These are phyloP conservation scores for Patella pellucida DNA, from an alignment of 2,888 invertebrate genomes.

Conservation along the genomic window DNA sequence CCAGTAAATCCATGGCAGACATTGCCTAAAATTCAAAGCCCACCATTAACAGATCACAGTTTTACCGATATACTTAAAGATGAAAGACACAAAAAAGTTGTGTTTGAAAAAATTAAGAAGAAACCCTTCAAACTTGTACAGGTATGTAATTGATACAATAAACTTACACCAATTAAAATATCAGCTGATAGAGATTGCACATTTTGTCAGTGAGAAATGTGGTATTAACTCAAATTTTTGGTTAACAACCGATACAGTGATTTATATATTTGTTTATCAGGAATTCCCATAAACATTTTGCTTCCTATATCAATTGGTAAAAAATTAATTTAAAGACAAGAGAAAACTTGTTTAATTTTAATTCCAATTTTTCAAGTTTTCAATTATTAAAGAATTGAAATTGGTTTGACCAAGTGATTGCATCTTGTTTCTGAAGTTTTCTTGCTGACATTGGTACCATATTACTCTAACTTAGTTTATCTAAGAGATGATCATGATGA, in stretches of 20 bases:
- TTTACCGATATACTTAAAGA: constrained; percentile 79
- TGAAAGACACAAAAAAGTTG: constrained; percentile 81
- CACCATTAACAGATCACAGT: constrained; percentile 41
- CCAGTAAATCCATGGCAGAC: constrained; percentile 34
- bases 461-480: neutral
- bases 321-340: too few relatives aligned
- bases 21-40: constrained; percentile 28
- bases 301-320: too few relatives aligned
- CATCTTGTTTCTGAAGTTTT: constrained; percentile 1
- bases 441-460: neutral
- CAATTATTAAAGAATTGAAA: too few relatives aligned
- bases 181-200: too few relatives aligned
- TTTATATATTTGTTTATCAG: too few relatives aligned
- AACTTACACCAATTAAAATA: too few relatives aligned
- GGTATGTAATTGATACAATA: constrained; percentile 72
- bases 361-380: too few relatives aligned
- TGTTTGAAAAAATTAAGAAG: constrained; percentile 80
- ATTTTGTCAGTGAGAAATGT: neutral
- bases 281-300: too few relatives aligned
- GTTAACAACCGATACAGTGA: too few relatives aligned
- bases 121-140: constrained; percentile 84
- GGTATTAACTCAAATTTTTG: too few relatives aligned
- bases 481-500: neutral
- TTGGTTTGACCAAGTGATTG: too few relatives aligned
- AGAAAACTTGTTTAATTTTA: too few relatives aligned